Conservation (phyloP, 1,140 invertebrate species). For the Drosophila lowei region DNA sequence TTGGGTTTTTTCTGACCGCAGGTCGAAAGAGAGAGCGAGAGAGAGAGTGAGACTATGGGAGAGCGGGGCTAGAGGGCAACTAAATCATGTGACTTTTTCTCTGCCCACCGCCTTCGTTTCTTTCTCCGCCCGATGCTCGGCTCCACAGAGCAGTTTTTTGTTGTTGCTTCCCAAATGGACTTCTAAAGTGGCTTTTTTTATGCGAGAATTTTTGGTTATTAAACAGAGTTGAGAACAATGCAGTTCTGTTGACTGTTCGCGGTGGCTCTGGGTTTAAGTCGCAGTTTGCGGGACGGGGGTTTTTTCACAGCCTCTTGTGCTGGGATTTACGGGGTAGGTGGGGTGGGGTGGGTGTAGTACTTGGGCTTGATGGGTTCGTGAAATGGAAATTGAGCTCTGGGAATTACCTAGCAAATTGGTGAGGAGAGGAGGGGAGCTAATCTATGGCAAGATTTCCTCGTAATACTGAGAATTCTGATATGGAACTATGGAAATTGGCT, state of each 20-base stretch:
- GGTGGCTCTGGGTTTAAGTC: slow-evolving; percentile 32
- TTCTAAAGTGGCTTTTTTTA: slow-evolving; percentile 51
- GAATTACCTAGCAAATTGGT: slow-evolving; percentile 26
- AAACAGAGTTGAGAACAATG: slow-evolving; percentile 68
- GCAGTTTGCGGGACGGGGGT: slow-evolving; percentile 31
- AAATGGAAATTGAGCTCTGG: slow-evolving; percentile 34
- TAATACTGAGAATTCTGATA: slow-evolving; percentile 26
- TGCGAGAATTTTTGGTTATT: slow-evolving; percentile 70
- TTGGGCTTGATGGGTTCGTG: slow-evolving; percentile 17
- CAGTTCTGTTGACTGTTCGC: slow-evolving; percentile 54
- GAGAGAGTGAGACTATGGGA: slow-evolving; percentile 2
- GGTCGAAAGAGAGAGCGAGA: slow-evolving; percentile 21
- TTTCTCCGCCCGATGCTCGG: too few species aligned
- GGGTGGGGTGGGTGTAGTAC: slow-evolving; percentile 3
- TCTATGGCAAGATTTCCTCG: slow-evolving; percentile 22
- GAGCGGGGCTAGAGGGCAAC: slow-evolving; percentile 43
- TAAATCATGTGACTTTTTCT: slow-evolving; percentile 77
- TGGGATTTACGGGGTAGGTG: slow-evolving; percentile 4
- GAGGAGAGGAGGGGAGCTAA: slow-evolving; percentile 1
- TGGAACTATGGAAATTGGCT: slow-evolving; percentile 1
- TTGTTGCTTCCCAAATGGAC: slow-evolving; percentile 32
- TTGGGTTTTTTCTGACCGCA: slow-evolving; percentile 34
- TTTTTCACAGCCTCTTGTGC: slow-evolving; percentile 7
- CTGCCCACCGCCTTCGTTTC: slow-evolving; percentile 1
- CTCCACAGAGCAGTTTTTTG: slow-evolving; percentile 17